Evolutionary conservation across 2,797 vertebrate genomes (phyloP).

Genomic region (Phoxinus dragarum): DNA sequence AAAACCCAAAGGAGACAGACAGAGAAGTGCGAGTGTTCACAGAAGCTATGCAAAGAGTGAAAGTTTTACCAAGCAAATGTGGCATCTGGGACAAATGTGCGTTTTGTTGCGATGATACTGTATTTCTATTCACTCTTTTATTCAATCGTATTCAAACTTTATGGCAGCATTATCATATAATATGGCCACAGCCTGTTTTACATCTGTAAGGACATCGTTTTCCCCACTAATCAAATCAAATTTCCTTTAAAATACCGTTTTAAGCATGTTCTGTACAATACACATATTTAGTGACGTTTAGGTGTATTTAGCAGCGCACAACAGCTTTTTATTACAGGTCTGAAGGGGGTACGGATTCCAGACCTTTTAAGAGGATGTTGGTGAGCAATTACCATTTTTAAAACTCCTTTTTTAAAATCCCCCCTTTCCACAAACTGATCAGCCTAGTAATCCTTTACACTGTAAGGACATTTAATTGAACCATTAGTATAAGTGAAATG

Average conservation of each 20-base stretch:
- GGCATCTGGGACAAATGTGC: not conserved
- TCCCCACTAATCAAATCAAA: not conserved
- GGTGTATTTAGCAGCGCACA: not conserved
- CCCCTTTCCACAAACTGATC: conserved; percentile 32
- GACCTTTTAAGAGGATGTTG: conserved; percentile 45
- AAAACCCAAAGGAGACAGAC: conserved; percentile 68
- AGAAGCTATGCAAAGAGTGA: conserved; percentile 40
- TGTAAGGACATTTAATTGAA: conserved; percentile 28
- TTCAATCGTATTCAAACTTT: not conserved
- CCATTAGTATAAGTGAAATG: conserved; percentile 16
- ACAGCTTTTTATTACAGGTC: not conserved
- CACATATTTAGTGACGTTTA: not conserved
- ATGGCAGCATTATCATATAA: not conserved
- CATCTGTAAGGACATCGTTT: not conserved
- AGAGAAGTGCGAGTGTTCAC: conserved; percentile 48
- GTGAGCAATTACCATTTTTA: conserved; percentile 42
- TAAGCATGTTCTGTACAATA: not conserved
- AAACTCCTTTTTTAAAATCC: conserved; percentile 36
- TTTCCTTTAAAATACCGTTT: not conserved
- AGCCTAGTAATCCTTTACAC: conserved; percentile 36
- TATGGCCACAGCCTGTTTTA: not conserved
- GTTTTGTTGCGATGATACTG: not conserved
- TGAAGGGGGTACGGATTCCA: conserved; percentile 19
- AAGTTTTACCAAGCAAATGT: conserved; percentile 55
- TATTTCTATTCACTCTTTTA: not conserved